These are phyloP conservation scores for Diacarnus erythraeanus DNA, from an alignment of 37 sponge, comb jelly and placozoan species.

Conservation along the genomic window DNA sequence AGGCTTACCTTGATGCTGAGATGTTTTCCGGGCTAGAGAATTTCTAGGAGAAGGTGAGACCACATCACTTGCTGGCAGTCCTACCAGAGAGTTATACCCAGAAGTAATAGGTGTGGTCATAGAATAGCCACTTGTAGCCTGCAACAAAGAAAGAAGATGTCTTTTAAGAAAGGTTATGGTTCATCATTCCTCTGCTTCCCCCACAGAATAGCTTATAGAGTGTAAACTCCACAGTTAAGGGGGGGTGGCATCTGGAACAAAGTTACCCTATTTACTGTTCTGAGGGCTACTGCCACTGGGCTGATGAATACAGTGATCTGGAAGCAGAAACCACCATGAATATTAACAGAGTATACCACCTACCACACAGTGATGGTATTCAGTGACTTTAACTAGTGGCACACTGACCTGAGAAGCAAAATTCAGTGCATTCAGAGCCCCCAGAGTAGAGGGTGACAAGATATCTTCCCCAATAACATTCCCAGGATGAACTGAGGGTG, in stretches of 20 bases:
- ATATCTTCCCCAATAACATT: background rate
- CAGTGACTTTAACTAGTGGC: too few relatives aligned
- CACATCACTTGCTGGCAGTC: background rate
- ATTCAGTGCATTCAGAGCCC: constrained; percentile 26
- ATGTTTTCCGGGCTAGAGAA: background rate
- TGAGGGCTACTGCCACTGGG: too few relatives aligned
- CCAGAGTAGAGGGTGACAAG: constrained; percentile 23
- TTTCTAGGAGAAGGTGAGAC: background rate
- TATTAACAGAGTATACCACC: too few relatives aligned
- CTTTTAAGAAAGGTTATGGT: background rate
- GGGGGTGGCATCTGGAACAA: too few relatives aligned
- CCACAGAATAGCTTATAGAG: background rate
- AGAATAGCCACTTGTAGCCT: constrained; percentile 12
- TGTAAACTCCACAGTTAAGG: too few relatives aligned
- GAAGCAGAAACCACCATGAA: too few relatives aligned
- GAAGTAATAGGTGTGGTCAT: background rate
- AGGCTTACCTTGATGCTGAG: background rate
- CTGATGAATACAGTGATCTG: too few relatives aligned
- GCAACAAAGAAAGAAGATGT: background rate
- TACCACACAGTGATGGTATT: too few relatives aligned
- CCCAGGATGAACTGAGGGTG: background rate
- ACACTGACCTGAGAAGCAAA: constrained; percentile 14
- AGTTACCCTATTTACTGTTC: too few relatives aligned
- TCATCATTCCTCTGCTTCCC: background rate
- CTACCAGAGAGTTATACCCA: background rate